Evolutionary conservation across 2,113 vertebrate genomes (phyloP).

Genomic region (Todiramphus chloris): DNA sequence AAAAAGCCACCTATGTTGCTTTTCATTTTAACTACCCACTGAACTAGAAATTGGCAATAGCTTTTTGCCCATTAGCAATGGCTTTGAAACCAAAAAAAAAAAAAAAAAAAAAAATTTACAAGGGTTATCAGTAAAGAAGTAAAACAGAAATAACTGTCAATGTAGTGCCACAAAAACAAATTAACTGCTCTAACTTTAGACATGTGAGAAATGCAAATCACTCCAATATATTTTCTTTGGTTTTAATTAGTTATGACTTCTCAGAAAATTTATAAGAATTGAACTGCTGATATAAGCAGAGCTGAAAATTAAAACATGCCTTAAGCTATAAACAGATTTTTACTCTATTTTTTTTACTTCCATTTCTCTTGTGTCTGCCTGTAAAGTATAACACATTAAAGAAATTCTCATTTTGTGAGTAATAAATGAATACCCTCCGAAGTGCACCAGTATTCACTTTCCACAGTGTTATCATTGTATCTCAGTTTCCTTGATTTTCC

Average conservation of each 20-base stretch:
- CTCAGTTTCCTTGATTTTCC: background rate
- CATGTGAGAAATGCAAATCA: conserved; percentile 26
- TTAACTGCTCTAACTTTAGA: background rate
- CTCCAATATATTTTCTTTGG: background rate
- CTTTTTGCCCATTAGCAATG: background rate
- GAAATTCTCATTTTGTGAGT: background rate
- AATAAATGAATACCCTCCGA: background rate
- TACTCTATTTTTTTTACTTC: background rate
- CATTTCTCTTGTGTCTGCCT: background rate
- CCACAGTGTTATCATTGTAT: background rate
- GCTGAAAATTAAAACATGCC: conserved; percentile 11
- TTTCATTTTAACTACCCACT: background rate
- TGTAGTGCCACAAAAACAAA: background rate
- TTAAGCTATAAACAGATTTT: background rate
- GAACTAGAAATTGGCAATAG: background rate
- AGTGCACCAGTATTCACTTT: background rate
- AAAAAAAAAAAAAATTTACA: background rate
- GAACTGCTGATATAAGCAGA: conserved; percentile 3
- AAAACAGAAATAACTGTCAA: background rate
- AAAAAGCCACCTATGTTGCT: background rate
- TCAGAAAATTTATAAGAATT: background rate
- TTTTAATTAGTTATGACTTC: conserved; percentile 27
- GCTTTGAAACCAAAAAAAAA: background rate
- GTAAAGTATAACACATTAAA: background rate
- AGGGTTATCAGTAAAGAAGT: background rate